phyloP scores from a whole-genome alignment of 64 coral and sea anemone species.

The Acropora yongei region DNA sequence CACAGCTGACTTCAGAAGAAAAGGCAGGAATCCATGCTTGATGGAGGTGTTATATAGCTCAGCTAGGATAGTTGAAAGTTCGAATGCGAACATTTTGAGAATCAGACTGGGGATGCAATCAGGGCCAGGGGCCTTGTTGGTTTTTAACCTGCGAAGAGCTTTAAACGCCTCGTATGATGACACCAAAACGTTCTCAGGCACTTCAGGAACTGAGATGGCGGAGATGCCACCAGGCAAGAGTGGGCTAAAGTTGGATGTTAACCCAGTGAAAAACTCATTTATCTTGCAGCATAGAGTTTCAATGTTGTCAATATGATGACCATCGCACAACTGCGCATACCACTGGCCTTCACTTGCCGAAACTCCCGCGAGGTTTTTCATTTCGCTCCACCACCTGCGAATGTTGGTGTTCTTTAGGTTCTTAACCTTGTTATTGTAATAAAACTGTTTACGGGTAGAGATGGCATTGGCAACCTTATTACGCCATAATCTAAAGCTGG shows the following conservation, averaged over 20 bases:
- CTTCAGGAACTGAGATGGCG: background rate
- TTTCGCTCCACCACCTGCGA: constrained; percentile 37
- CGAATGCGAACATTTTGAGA: too few relatives aligned
- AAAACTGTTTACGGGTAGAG: constrained; percentile 20
- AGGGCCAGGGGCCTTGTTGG: too few relatives aligned
- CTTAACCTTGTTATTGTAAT: constrained; percentile 21
- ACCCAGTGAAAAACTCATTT: background rate
- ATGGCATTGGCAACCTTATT: background rate
- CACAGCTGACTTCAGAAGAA: too few relatives aligned
- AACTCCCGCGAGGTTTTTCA: constrained; percentile 36
- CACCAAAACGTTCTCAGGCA: too few relatives aligned
- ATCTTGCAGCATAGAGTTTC: background rate
- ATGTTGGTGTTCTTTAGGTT: constrained; percentile 33
- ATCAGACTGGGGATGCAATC: too few relatives aligned
- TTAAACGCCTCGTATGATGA: too few relatives aligned
- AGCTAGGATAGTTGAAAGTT: too few relatives aligned
- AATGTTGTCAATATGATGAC: background rate
- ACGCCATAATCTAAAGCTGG: background rate
- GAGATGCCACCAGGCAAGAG: background rate
- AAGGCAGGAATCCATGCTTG: too few relatives aligned
- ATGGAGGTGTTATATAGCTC: too few relatives aligned
- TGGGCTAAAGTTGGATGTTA: background rate
- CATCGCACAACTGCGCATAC: background rate
- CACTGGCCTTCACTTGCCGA: background rate
- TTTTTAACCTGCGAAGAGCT: too few relatives aligned